Base-by-base conservation (phyloP, 2,797 vertebrate genomes). In the Phrynocephalus vlangalii region DNA sequence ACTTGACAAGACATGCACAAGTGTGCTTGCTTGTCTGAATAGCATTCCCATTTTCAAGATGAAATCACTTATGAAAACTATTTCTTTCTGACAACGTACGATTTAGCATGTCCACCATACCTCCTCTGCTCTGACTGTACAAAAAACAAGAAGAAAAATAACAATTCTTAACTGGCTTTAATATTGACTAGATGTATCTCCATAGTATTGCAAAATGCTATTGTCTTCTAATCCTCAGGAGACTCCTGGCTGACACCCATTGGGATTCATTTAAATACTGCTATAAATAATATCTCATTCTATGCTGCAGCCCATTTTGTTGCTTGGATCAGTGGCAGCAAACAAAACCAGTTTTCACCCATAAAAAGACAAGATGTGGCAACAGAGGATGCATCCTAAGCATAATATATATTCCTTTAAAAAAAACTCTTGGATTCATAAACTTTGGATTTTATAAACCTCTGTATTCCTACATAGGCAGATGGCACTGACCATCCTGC, bases 261-360 rank as follows among this genome's bases (percentile, higher is more conserved):
- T 94, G 93, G 94, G 93, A 94, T 92, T 92, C 93, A 96, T 95
- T 48, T 91, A 94, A 92, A 92, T 93, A 93, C 86, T 79, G 77
- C 94, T 94, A 94, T 86, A 96, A 96, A 96, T 94, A 95, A 33
- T 33, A 91, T 91, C 91, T 94, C 89, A 94, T 92, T 86, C 85
- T 82, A 73, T 0, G 63, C 87, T 77, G 60, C 85, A 79, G 26
- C 87, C n/a, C 0, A 10, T 89, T 90, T 89, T n/a, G 82, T 63
- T 84, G 81, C 68, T 88, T 80, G 77, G 48, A 24, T 92, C 79
- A 89, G 87, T 82, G 90, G 85, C 85, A 90, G 86, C 90, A 3
- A 91, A 90, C 88, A 85, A 91, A 93, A 91, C 77, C 83, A 85
- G 89, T 94, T 92, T 92, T 52, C 88, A 91, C 18, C 60, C 87